Conservation (phyloP, 2,797 vertebrate genomes). For the Danio albolineatus region DNA sequence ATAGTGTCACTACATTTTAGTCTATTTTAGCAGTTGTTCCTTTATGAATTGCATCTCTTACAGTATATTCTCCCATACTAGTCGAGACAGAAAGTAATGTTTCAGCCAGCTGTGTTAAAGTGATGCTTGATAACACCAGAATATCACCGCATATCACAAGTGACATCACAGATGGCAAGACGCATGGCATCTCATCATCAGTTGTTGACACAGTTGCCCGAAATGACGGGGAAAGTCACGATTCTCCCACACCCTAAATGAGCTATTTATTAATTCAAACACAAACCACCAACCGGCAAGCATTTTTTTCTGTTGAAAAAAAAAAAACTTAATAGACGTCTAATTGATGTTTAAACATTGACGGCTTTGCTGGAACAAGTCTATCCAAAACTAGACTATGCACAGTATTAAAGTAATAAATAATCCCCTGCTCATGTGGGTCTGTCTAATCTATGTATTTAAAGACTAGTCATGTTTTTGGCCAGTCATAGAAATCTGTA, state of each 20-base stretch:
- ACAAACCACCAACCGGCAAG: constrained; percentile 11
- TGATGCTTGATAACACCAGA: constrained; percentile 61
- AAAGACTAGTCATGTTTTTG: too few species aligned
- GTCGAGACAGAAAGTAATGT: not conserved
- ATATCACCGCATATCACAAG: constrained; percentile 59
- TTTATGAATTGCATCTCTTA: not conserved
- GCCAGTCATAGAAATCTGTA: too few species aligned
- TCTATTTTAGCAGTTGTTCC: not conserved
- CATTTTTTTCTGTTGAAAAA: too few species aligned
- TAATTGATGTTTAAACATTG: too few species aligned
- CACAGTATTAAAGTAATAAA: too few species aligned
- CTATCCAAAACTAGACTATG: too few species aligned
- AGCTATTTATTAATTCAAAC: constrained; percentile 34
- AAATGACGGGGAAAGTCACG: constrained; percentile 57
- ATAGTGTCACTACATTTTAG: not conserved
- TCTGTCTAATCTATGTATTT: too few species aligned
- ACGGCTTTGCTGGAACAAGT: too few species aligned
- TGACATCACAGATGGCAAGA: constrained; percentile 66
- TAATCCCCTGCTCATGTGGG: too few species aligned
- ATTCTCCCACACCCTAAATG: constrained; percentile 18
- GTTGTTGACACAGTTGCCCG: constrained; percentile 54
- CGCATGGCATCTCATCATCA: constrained; percentile 59
- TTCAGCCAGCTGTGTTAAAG: constrained; percentile 41
- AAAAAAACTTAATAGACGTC: too few species aligned
- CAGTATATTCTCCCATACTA: not conserved